Conservation (phyloP, 2,888 invertebrate species). For the Eupithecia subumbrata region DNA sequence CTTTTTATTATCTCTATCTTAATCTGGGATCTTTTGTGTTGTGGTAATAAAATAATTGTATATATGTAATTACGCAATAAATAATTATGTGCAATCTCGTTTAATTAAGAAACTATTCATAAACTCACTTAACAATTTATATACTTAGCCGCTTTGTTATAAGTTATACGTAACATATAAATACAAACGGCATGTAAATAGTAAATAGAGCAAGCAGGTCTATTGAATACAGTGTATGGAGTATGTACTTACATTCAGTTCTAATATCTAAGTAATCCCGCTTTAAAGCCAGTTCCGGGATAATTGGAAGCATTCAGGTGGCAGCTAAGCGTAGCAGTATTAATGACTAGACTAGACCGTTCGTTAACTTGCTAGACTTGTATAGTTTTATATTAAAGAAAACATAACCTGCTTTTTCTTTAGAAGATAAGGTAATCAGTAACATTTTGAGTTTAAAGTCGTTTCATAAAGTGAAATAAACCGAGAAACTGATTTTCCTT, state of each 20-base stretch:
- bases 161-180: no score
- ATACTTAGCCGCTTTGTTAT: not conserved
- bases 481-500: conserved; percentile 42
- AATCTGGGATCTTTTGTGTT: not conserved
- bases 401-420: not conserved
- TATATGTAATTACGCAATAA: not conserved
- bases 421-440: not conserved
- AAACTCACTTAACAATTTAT: not conserved
- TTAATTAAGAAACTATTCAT: not conserved
- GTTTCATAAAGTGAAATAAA: not conserved
- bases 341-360: conserved; percentile 51
- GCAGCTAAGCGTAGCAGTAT: conserved; percentile 43
- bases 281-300: conserved; percentile 46
- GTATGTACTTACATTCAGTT: conserved; percentile 14
- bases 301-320: conserved; percentile 55
- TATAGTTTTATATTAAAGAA: not conserved
- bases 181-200: conserved; percentile 39
- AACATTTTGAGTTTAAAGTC: not conserved
- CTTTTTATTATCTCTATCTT: not conserved
- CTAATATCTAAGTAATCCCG: conserved; percentile 43
- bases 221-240: conserved; percentile 34
- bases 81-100: not conserved
- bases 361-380: conserved; percentile 13
- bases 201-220: conserved; percentile 28
- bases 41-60: not conserved